Evolutionary conservation across 2,888 invertebrate species (phyloP).

Genomic region (Volucella inanis): DNA sequence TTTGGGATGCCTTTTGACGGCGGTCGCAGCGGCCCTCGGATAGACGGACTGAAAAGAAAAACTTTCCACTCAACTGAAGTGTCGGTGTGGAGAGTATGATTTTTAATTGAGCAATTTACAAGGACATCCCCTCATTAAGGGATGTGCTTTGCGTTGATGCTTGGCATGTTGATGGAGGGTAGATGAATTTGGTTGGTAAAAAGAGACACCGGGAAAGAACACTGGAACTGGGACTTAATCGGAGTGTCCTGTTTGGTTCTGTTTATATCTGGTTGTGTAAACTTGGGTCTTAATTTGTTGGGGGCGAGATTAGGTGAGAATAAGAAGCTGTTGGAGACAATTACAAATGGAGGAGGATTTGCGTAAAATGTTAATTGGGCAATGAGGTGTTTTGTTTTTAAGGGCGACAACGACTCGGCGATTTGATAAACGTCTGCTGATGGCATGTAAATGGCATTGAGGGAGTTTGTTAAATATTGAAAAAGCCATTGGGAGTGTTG

Average conservation of each 20-base stretch:
- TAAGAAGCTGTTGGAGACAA: constrained; percentile 72
- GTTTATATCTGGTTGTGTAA: constrained; percentile 34
- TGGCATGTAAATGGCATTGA: background rate
- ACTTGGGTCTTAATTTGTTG: constrained; percentile 55
- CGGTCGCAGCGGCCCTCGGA: background rate
- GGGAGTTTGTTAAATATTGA: no score
- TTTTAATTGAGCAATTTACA: constrained; percentile 74
- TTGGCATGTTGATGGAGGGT: constrained; percentile 37
- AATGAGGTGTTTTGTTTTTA: constrained; percentile 42
- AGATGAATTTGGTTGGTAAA: constrained; percentile 8
- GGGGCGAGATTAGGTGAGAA: constrained; percentile 71
- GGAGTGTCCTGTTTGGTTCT: constrained; percentile 7
- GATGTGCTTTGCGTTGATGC: constrained; percentile 26
- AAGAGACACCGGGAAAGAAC: no score
- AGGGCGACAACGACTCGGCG: background rate
- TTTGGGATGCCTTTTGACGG: constrained; percentile 13
- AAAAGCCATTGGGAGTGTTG: no score
- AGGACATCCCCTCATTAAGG: constrained; percentile 72
- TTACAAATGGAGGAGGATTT: constrained; percentile 67
- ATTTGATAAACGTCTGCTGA: constrained; percentile 9
- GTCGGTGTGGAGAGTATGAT: constrained; percentile 56
- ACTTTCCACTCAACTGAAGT: constrained; percentile 41
- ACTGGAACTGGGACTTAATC: no score
- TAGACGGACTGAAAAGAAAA: constrained; percentile 14
- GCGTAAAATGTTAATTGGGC: constrained; percentile 66